These are phyloP conservation scores for Stigmatopora nigra DNA, from an alignment of 2,113 vertebrate genomes.

Conservation along the genomic window DNA sequence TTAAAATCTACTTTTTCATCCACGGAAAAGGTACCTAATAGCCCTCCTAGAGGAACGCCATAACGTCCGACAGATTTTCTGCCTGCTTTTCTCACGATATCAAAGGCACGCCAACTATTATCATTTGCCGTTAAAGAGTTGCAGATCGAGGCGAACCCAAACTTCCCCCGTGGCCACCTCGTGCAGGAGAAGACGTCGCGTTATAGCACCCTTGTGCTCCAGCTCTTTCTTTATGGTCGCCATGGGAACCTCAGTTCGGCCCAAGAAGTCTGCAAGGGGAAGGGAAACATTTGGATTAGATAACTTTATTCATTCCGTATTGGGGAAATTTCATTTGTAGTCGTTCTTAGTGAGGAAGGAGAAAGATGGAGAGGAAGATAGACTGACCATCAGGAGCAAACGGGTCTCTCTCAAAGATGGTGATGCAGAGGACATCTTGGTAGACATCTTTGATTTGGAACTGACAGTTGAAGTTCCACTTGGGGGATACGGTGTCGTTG, in stretches of 20 bases:
- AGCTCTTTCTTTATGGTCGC: slow-evolving; percentile 93
- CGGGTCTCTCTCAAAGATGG: slow-evolving; percentile 86
- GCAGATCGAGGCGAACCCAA: slow-evolving; percentile 92
- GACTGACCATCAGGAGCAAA: slow-evolving; percentile 91
- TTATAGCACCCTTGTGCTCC: slow-evolving; percentile 83
- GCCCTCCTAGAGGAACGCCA: slow-evolving; percentile 6
- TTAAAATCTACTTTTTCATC: slow-evolving; percentile 3
- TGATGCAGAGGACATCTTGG: slow-evolving; percentile 92
- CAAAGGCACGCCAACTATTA: slow-evolving; percentile 37
- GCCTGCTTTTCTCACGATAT: slow-evolving; percentile 21
- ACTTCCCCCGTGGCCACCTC: slow-evolving; percentile 94
- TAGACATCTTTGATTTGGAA: slow-evolving; percentile 91
- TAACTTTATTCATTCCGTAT: no score
- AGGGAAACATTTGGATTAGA: no score
- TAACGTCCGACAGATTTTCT: slow-evolving; percentile 32
- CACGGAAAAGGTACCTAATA: background rate
- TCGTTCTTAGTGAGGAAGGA: background rate
- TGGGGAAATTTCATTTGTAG: background rate
- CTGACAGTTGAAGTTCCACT: slow-evolving; percentile 98
- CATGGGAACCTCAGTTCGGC: slow-evolving; percentile 90
- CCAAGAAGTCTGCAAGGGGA: slow-evolving; percentile 78
- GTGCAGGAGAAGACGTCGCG: slow-evolving; percentile 82
- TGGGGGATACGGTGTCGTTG: slow-evolving; percentile 86
- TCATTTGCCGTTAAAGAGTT: slow-evolving; percentile 80
- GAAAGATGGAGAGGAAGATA: background rate